Base-by-base conservation (phyloP, 2,113 vertebrate genomes). In the Xiphorhynchus elegans region DNA sequence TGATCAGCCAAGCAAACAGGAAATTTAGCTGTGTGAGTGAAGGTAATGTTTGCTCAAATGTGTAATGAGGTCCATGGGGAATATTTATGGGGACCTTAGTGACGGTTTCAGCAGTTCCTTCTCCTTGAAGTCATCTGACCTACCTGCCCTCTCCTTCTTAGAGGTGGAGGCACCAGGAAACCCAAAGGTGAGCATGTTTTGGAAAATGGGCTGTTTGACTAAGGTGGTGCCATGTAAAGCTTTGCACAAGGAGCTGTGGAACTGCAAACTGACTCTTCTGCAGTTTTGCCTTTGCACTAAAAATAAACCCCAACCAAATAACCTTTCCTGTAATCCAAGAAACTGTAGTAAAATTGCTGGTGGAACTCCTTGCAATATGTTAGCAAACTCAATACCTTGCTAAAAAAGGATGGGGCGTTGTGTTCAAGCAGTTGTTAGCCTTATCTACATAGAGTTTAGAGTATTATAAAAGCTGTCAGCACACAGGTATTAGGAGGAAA, bases 1-100 rank as follows among this genome's bases (percentile, higher is more conserved):
- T 98, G 98, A 98, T 98, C 98, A 98, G 96, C 97, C 96, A 96
- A 97, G 96, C 94, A 98, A 98, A 98, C 97, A 98, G 98, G 98
- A 98, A 98, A 98, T 98, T 98, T 98, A 97, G 97, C 97, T 91
- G 84, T 97, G 97, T 96, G 97, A 98, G 96, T 96, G 96, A 98
- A 97, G 97, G 97, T 98, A 98, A 97, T 98, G 97, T 98, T 98
- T 98, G 97, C 95, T 98, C 98, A 97, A 96, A 98, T 98, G 97
- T 97, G 97, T 98, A 98, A 98, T 98, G 98, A 98, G 97, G 95
- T 97, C 98, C 97, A 56, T 1, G 80, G 98, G 98, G 98, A 98
- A 97, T 98, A 97, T 98, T 97, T 98, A 97, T 97, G 95, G 97
- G 98, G 97, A 97, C 97, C 98, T 97, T 93, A 84, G 97, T 87